Evolutionary conservation across 2,797 vertebrate genomes (phyloP).

Genomic region (Gambusia yucatana): DNA sequence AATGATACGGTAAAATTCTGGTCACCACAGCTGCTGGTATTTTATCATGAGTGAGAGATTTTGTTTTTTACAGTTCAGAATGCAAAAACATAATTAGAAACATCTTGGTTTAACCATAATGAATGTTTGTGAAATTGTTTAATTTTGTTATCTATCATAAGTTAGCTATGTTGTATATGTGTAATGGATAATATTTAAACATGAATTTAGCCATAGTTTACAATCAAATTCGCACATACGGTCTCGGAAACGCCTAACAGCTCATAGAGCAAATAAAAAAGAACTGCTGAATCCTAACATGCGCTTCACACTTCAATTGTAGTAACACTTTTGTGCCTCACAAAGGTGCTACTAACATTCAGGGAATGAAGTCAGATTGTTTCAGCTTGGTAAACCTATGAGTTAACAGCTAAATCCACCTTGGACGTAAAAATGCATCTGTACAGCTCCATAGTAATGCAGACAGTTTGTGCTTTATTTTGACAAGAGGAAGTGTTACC

Average conservation of each 20-base stretch:
- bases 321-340: constrained; percentile 31
- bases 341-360: constrained; percentile 49
- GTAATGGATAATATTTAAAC: background rate
- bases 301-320: constrained; percentile 38
- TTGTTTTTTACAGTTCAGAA: no score
- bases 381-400: background rate
- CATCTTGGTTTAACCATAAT: background rate
- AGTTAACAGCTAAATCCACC: background rate
- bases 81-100: background rate
- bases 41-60: no score
- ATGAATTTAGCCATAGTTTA: background rate
- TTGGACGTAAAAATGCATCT: background rate
- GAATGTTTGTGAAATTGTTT: background rate
- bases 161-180: background rate
- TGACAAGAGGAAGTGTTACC: constrained; percentile 18
- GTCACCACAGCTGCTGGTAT: no score
- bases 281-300: constrained; percentile 57
- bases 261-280: constrained; percentile 46
- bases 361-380: constrained; percentile 48
- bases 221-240: constrained; percentile 30
- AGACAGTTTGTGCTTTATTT: constrained; percentile 27
- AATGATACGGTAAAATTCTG: no score
- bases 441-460: constrained; percentile 18
- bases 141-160: background rate
- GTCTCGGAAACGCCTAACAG: constrained; percentile 23